These are phyloP conservation scores for Hydrophis major DNA, from an alignment of 2,797 vertebrate genomes.

Conservation along the genomic window DNA sequence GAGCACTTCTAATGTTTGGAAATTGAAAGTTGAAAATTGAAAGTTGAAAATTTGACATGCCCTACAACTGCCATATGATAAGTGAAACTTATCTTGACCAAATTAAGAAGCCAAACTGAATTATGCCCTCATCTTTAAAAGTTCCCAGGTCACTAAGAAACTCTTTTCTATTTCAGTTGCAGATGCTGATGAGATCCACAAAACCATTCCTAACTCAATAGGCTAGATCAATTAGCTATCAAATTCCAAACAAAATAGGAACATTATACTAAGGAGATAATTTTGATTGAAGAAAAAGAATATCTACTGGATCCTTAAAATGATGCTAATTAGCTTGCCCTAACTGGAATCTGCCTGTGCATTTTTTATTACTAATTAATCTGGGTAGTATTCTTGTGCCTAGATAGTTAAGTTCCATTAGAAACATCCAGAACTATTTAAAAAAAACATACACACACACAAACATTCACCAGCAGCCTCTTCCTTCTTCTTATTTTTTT, in stretches of 20 bases:
- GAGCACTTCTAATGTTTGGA: too few relatives aligned
- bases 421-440: not conserved
- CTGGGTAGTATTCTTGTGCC: not conserved
- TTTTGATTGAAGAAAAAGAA: not conserved
- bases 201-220: not conserved
- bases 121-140: not conserved
- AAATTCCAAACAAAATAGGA: not conserved
- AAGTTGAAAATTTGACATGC: too few relatives aligned
- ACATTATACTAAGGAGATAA: not conserved
- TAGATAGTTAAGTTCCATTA: not conserved
- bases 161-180: not conserved
- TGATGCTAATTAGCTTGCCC: not conserved
- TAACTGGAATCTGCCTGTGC: not conserved
- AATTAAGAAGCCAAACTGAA: not conserved
- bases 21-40: too few relatives aligned
- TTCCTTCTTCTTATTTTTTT: slow-evolving; percentile 27
- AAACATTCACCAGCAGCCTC: not conserved
- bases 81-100: not conserved
- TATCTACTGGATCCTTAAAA: not conserved
- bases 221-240: not conserved
- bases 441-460: too few relatives aligned
- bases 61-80: not conserved
- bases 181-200: not conserved
- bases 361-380: not conserved
- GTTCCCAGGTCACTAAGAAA: not conserved